phyloP scores from a whole-genome alignment of 2,113 vertebrate species.

The Chaetodon auriga region DNA sequence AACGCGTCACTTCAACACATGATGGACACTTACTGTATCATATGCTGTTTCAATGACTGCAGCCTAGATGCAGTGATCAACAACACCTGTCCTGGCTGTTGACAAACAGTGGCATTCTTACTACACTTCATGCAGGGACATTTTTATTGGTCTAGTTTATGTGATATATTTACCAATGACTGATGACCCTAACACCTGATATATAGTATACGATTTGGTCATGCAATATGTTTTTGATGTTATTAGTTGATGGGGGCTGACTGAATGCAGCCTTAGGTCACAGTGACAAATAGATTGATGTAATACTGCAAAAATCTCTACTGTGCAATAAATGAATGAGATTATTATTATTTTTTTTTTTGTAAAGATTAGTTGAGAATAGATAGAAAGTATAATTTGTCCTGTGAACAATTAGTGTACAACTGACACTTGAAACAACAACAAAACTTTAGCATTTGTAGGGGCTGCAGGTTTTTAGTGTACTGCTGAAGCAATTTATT shows the following conservation, averaged over 20 bases:
- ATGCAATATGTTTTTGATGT: neutral
- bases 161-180: constrained; percentile 6
- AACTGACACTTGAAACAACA: neutral
- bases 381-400: neutral
- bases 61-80: constrained; percentile 24
- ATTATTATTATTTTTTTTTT: neutral
- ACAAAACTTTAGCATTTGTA: no score
- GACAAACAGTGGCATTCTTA: neutral
- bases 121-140: neutral
- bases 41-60: no score
- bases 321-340: neutral
- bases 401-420: neutral
- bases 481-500: neutral
- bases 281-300: neutral
- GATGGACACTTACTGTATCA: no score
- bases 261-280: neutral
- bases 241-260: neutral
- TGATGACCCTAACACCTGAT: neutral
- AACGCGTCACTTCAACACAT: neutral
- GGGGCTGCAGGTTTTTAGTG: neutral
- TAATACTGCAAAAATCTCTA: neutral
- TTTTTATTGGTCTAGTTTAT: constrained; percentile 31
- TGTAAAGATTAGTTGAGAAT: neutral
- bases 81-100: constrained; percentile 23
- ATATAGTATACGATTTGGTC: neutral